These are phyloP conservation scores for Lepus timidus DNA, from an alignment of 2,113 vertebrate genomes.

Conservation along the genomic window DNA sequence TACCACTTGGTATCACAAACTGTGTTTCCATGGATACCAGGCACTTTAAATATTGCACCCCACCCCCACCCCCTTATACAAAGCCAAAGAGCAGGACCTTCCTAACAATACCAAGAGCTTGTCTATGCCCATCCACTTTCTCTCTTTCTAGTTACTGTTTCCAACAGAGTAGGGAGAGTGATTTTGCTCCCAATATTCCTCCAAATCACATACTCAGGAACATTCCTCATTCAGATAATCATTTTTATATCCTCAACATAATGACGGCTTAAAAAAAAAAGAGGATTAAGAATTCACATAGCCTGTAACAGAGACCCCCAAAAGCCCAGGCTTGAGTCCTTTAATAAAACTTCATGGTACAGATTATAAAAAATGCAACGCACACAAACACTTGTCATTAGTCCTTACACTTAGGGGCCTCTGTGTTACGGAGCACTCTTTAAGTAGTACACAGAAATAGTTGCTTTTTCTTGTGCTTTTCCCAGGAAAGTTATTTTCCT, in stretches of 20 bases:
- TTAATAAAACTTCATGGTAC: slow-evolving; percentile 43
- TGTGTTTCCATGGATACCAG: slow-evolving; percentile 82
- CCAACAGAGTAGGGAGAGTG: slow-evolving; percentile 59
- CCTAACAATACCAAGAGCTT: slow-evolving; percentile 66
- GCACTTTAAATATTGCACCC: slow-evolving; percentile 68
- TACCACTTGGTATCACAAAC: slow-evolving; percentile 68
- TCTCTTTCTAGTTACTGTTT: slow-evolving; percentile 67
- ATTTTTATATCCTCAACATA: slow-evolving; percentile 74
- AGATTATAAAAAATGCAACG: slow-evolving; percentile 16
- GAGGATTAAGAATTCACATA: slow-evolving; percentile 83
- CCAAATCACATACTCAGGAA: slow-evolving; percentile 79
- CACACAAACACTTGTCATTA: slow-evolving; percentile 49
- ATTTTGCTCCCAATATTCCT: slow-evolving; percentile 65
- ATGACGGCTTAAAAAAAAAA: slow-evolving; percentile 70
- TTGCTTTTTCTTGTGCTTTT: slow-evolving; percentile 4
- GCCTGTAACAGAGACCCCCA: slow-evolving; percentile 58
- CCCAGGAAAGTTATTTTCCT: slow-evolving; percentile 38
- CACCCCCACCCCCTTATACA: slow-evolving; percentile 26
- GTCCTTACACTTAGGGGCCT: slow-evolving; percentile 6
- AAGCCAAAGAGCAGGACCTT: slow-evolving; percentile 67
- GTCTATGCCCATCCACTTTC: slow-evolving; percentile 47
- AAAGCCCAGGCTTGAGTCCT: slow-evolving; percentile 40
- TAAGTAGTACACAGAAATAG: slow-evolving; percentile 48
- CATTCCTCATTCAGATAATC: slow-evolving; percentile 78
- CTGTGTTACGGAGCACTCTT: background rate